These are phyloP conservation scores for Gasterosteus aculeatus DNA, from an alignment of 2,113 vertebrate species.

Conservation along the genomic window DNA sequence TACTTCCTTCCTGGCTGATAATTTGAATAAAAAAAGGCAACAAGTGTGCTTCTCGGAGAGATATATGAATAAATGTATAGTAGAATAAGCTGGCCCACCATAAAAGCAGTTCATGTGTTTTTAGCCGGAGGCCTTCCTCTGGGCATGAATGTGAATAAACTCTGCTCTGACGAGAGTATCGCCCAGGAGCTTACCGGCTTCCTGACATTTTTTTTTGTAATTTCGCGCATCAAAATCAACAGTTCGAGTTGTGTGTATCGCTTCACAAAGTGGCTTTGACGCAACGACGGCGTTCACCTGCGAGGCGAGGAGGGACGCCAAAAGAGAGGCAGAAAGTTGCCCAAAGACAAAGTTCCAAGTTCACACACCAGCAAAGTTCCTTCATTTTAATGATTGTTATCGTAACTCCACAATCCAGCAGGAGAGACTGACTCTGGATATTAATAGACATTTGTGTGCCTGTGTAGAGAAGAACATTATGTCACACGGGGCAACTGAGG, in stretches of 20 bases:
- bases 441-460: slow-evolving; percentile 23
- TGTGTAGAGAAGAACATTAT: slow-evolving; percentile 44
- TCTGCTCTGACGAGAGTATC: background rate
- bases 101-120: slow-evolving; percentile 12
- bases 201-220: background rate
- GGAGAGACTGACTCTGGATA: slow-evolving; percentile 36
- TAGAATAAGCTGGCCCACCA: background rate
- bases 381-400: slow-evolving; percentile 34
- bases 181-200: background rate
- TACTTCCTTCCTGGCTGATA: background rate
- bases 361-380: slow-evolving; percentile 15
- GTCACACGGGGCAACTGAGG: slow-evolving; percentile 32
- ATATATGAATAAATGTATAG: background rate
- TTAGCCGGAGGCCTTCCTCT: slow-evolving; percentile 1
- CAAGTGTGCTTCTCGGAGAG: background rate
- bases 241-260: background rate
- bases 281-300: slow-evolving; percentile 10
- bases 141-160: background rate
- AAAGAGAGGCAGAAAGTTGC: slow-evolving; percentile 13
- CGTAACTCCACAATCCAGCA: slow-evolving; percentile 26
- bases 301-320: background rate
- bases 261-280: background rate
- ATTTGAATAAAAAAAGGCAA: slow-evolving; percentile 7
- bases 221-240: slow-evolving; percentile 9
- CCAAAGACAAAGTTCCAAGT: background rate